Base-by-base conservation (phyloP, 2,888 invertebrate species). In the Machimus atricapillus region DNA sequence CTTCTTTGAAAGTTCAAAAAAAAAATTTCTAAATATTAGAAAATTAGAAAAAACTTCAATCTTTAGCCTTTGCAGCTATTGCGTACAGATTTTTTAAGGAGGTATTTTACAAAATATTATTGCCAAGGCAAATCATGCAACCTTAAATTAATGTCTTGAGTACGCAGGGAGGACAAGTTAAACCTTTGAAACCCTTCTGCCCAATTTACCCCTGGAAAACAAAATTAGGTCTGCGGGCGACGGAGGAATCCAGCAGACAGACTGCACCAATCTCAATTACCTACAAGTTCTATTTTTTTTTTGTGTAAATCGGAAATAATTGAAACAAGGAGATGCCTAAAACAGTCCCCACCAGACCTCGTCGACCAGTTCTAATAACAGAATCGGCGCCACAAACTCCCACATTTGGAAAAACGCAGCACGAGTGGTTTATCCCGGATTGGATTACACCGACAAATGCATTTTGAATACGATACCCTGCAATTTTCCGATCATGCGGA, bases 221-320 rank as follows among this genome's bases (percentile, higher is more conserved):
- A 81, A 16, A 73, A 40, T 85, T 23, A 85, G 34, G 19, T 66
- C 78, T 31, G 43, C 27, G 23, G 40, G 1, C 23, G 43, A 23
- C n/a, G 9, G n/a, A 34, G 19, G 43, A n/a, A 12, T n/a, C 19
- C n/a, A 37, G 12, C 14, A 77, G 19, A 23, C 46, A 46, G 12
- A n/a, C 37, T 76, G 34, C 23, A 34, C 73, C 23, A 73, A 81
- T 31, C 43, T 86, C n/a, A 87, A 89, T 31, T n/a, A n/a, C n/a
- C n/a, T n/a, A n/a, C n/a, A n/a, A n/a, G n/a, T 87, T 86, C n/a
- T 88, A 88, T 58, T 78, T 89, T 16, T 81, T 87, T 89, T 77
- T 90, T 92, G 52, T 91, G 92, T 1, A 90, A 90, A 89, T 92
- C 92, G 2, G 92, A 93, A 89, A 92, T 92, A 88, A 90, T 92